These are phyloP conservation scores for Lacerta agilis DNA, from an alignment of 2,797 vertebrate species.

Conservation along the genomic window DNA sequence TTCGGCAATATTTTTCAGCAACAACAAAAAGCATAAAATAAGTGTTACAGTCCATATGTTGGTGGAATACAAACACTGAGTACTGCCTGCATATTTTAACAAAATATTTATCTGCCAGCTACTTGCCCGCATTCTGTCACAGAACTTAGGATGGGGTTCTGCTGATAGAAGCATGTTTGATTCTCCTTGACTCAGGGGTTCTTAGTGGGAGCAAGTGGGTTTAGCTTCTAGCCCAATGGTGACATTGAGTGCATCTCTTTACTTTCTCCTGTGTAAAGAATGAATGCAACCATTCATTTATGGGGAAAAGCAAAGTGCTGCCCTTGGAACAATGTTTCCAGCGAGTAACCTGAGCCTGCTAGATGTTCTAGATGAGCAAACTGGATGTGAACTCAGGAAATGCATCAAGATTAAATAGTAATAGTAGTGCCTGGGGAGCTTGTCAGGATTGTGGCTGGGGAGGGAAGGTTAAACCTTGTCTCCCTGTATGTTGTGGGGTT, in stretches of 20 bases:
- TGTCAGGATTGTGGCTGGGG: too few relatives aligned
- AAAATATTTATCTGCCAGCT: slow-evolving; percentile 11
- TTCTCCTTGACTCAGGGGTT: background rate
- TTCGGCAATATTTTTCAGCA: background rate
- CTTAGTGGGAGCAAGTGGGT: background rate
- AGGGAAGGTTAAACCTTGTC: too few relatives aligned
- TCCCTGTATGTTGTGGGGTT: background rate
- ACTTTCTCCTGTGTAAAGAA: background rate
- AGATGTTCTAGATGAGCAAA: background rate
- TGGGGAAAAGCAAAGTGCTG: background rate
- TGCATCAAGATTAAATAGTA: too few relatives aligned
- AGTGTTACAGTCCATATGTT: background rate
- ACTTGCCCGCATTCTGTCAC: background rate
- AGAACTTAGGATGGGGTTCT: background rate
- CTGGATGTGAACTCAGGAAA: too few relatives aligned
- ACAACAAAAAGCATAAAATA: background rate
- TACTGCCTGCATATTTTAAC: background rate
- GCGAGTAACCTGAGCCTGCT: background rate
- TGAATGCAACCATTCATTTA: background rate
- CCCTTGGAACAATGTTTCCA: background rate
- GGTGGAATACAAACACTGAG: background rate
- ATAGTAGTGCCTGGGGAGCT: background rate
- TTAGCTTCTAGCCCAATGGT: background rate
- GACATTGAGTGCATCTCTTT: background rate
- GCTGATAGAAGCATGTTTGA: background rate